A percentile compares a stretch with the other conserved stretches of the same genome.
Conservation (phyloP, 2,888 invertebrate genomes). For the Sericinus montela region DNA sequence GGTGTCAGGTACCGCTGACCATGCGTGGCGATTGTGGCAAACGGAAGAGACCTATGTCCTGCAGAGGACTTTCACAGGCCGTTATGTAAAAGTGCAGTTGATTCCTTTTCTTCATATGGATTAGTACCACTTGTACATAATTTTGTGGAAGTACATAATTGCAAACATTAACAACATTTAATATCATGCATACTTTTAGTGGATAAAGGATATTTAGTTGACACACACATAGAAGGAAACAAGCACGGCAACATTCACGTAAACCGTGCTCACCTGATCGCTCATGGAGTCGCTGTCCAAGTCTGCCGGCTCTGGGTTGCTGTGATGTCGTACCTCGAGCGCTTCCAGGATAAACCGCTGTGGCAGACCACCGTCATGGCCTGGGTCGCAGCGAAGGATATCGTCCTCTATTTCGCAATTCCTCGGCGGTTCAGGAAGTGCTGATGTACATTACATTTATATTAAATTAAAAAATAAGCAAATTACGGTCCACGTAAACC, state of each 20-base stretch:
- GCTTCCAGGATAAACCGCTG: conserved; percentile 92
- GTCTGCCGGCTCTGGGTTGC: conserved; percentile 59
- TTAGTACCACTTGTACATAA: no score
- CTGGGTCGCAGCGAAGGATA: conserved; percentile 85
- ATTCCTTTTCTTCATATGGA: no score
- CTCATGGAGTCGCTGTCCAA: conserved; percentile 82
- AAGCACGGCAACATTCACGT: conserved; percentile 27
- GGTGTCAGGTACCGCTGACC: no score
- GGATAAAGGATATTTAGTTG: background rate
- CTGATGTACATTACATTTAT: conserved; percentile 56
- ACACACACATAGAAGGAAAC: conserved; percentile 7
- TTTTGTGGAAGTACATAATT: no score
- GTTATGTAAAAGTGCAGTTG: no score
- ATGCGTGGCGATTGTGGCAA: no score
- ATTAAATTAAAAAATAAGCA: background rate
- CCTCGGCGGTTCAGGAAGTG: conserved; percentile 86
- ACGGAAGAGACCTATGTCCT: no score
- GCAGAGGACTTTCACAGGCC: no score
- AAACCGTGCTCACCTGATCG: conserved; percentile 78
- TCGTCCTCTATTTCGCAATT: conserved; percentile 87
- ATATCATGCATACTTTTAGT: no score
- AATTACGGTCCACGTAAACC: no score
- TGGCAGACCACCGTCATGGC: conserved; percentile 88
- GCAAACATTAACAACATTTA: no score
- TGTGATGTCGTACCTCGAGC: conserved; percentile 80